Conservation (phyloP, 2,888 invertebrate genomes). For the Tinea trinotella region DNA sequence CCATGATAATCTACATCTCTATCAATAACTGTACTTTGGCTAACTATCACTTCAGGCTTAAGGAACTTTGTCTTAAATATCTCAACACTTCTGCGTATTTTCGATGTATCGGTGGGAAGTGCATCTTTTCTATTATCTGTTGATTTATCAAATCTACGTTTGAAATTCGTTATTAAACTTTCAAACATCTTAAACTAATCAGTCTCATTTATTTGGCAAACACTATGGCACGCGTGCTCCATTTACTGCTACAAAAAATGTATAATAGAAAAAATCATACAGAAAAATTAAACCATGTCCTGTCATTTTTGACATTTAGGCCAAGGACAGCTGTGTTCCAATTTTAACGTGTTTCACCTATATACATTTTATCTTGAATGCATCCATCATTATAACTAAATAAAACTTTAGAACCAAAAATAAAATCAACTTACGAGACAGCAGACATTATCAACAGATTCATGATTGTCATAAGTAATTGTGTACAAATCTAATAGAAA, state of each 20-base stretch:
- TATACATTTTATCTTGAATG: background rate
- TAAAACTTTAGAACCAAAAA: background rate
- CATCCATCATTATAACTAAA: background rate
- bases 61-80: slow-evolving; percentile 48
- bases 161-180: slow-evolving; percentile 53
- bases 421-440: slow-evolving; percentile 70
- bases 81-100: slow-evolving; percentile 44
- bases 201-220: slow-evolving; percentile 55
- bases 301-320: slow-evolving; percentile 60
- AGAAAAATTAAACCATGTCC: slow-evolving; percentile 24
- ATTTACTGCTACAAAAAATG: slow-evolving; percentile 25
- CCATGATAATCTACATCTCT: slow-evolving; percentile 45
- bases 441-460: slow-evolving; percentile 80
- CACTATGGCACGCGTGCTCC: slow-evolving; percentile 47
- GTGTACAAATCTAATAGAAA: slow-evolving; percentile 89
- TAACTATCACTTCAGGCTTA: slow-evolving; percentile 34
- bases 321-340: slow-evolving; percentile 52
- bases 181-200: slow-evolving; percentile 64
- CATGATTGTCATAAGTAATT: slow-evolving; percentile 87
- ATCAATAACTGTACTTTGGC: slow-evolving; percentile 26
- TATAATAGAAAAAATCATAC: background rate
- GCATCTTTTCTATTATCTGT: slow-evolving; percentile 39
- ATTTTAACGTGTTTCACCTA: slow-evolving; percentile 28
- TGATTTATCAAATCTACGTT: slow-evolving; percentile 54
- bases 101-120: slow-evolving; percentile 40